Base-by-base conservation (phyloP, 2,888 invertebrate species). In the Tetanocera ferruginea region DNA sequence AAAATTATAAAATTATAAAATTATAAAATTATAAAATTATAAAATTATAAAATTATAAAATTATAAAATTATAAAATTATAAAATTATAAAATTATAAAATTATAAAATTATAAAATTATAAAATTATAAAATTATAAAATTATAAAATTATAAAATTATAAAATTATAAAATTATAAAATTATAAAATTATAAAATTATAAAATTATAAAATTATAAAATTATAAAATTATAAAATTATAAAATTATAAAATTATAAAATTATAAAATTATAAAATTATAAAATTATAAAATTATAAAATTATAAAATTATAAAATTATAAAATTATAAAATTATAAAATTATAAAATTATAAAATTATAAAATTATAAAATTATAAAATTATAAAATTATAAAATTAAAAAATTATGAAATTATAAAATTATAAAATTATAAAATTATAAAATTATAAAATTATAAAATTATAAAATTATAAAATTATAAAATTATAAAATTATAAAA, bases 341-440 rank as follows among this genome's bases (percentile, higher is more conserved):
- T 69, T 49, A 69, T 19, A 69, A 43, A 49, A 69, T 43, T 49
- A 69, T 43, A 69, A 43, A 69, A 69, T 69, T 69, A 69, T 43
- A 49, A 43, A 69, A 69, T 69, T 49, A 69, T 43, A 43, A 23
- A 69, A 49, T 69, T 69, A 69, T 43, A 49, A 43, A 69, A 69
- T 69, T 69, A 69, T 43, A 69, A 43, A 69, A 43, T 69, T 43
- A 43, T 43, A 49, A 43, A 69, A 69, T 69, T 69, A 43, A n/a
- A 69, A 43, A 69, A 69, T 69, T 69, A 69, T 43, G 49, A 43
- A 69, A 69, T 69, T 69, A 69, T 19, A 49, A 43, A 69, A 69
- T 69, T 69, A 69, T 19, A 23, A 19, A 69, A 69, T 69, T 49
- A 69, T 43, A 69, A 43, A 69, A 69, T 69, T 69, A 52, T 52